A percentile compares a stretch with the other conserved stretches of the same genome.
Conservation (phyloP, 2,888 invertebrate genomes). For the Cybosia mesomella region DNA sequence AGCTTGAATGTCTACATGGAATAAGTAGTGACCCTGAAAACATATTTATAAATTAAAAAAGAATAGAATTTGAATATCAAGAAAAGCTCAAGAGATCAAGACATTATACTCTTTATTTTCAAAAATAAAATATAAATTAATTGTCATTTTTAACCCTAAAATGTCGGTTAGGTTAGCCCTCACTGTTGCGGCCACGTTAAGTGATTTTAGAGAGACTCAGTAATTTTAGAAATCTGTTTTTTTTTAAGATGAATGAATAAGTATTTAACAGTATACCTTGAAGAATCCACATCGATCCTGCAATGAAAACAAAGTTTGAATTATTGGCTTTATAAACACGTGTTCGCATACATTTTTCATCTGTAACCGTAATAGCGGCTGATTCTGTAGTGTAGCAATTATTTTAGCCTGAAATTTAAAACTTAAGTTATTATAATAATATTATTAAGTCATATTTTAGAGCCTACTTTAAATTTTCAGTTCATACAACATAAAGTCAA, state of each 20-base stretch:
- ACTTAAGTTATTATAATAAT: no score
- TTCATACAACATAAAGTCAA: not conserved
- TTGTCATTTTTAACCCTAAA: no score
- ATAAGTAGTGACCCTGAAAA: conserved; percentile 19
- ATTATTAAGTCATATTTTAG: not conserved
- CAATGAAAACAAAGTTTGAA: not conserved
- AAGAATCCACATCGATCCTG: not conserved
- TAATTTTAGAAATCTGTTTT: no score
- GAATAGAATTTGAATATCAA: no score
- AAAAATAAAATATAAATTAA: no score
- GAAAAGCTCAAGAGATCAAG: no score
- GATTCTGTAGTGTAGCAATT: conserved; percentile 1
- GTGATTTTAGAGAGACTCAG: no score
- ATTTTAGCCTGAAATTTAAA: conserved; percentile 15
- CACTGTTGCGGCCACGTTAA: no score
- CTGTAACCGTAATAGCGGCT: not conserved
- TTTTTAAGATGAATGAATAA: not conserved
- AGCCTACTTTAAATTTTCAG: not conserved
- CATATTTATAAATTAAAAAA: not conserved
- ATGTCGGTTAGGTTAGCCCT: no score
- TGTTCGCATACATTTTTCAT: conserved; percentile 14
- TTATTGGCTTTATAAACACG: not conserved
- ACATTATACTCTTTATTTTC: no score
- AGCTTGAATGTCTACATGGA: conserved; percentile 29
- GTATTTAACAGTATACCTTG: conserved; percentile 11